Evolutionary conservation across 2,888 invertebrate genomes (phyloP).

Genomic region (Epistrophe eligans): DNA sequence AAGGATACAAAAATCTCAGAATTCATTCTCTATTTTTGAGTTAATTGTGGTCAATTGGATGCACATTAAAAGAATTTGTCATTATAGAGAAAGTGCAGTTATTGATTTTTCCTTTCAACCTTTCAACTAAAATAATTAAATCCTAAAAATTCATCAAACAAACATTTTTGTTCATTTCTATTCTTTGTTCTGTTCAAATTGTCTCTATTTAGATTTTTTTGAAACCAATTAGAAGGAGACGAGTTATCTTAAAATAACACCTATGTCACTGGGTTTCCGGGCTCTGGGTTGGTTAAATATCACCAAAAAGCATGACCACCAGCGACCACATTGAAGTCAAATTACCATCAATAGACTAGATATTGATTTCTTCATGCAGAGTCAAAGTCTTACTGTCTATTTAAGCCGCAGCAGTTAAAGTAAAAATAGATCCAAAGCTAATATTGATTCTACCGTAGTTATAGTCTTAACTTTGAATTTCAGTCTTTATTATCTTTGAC

Average conservation of each 20-base stretch:
- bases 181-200: slow-evolving; percentile 1
- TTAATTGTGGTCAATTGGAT: slow-evolving; percentile 29
- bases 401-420: slow-evolving; percentile 35
- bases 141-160: slow-evolving; percentile 31
- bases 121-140: background rate
- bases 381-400: background rate
- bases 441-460: slow-evolving; percentile 46
- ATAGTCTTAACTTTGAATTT: slow-evolving; percentile 4
- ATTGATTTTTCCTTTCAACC: slow-evolving; percentile 40
- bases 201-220: background rate
- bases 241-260: too few relatives aligned
- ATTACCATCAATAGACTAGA: too few relatives aligned
- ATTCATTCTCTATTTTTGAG: slow-evolving; percentile 9
- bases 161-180: slow-evolving; percentile 4
- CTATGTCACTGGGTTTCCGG: too few relatives aligned
- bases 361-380: too few relatives aligned
- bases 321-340: too few relatives aligned
- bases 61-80: slow-evolving; percentile 24
- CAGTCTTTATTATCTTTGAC: background rate
- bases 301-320: too few relatives aligned
- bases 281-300: too few relatives aligned
- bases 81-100: background rate
- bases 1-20: too few relatives aligned
- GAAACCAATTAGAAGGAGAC: too few relatives aligned
- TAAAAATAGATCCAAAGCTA: slow-evolving; percentile 46